Evolutionary conservation across 2,888 invertebrate species (phyloP).

Genomic region (Homarus gammarus): DNA sequence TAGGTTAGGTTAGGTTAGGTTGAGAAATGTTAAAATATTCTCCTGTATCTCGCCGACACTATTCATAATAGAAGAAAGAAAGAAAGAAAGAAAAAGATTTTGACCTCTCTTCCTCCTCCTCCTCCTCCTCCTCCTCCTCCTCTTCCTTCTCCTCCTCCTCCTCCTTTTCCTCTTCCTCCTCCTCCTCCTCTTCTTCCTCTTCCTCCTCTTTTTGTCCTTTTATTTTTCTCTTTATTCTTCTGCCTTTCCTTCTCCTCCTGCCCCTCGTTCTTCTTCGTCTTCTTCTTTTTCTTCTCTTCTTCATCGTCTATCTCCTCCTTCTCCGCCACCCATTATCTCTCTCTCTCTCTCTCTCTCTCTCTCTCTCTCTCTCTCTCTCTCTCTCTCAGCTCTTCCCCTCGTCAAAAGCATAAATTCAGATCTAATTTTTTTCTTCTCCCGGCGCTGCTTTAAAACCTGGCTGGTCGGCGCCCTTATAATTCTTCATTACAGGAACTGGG

Average conservation of each 20-base stretch:
- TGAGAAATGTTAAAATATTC: background rate
- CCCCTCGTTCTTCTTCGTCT: background rate
- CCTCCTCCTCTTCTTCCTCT: background rate
- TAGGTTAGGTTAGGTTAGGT: no score
- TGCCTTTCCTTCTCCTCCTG: background rate
- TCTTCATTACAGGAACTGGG: constrained; percentile 64
- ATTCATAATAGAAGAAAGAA: constrained; percentile 5
- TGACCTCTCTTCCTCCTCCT: background rate
- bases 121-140: background rate
- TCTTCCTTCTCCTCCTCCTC: constrained; percentile 3
- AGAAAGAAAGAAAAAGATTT: background rate
- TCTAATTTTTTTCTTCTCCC: constrained; percentile 50
- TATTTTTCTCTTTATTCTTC: background rate
- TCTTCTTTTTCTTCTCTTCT: background rate
- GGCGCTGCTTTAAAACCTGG: constrained; percentile 62
- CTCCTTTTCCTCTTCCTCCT: background rate
- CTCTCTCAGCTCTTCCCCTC: constrained; percentile 17
- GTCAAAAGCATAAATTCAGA: constrained; percentile 65
- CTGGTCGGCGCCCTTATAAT: constrained; percentile 62
- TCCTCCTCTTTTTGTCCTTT: background rate
- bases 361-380: constrained; percentile 17
- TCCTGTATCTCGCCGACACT: background rate
- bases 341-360: background rate
- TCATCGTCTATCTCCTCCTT: background rate
- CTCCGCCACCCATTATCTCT: background rate